Conservation (phyloP, 2,888 invertebrate genomes). For the Melieria omissa region DNA sequence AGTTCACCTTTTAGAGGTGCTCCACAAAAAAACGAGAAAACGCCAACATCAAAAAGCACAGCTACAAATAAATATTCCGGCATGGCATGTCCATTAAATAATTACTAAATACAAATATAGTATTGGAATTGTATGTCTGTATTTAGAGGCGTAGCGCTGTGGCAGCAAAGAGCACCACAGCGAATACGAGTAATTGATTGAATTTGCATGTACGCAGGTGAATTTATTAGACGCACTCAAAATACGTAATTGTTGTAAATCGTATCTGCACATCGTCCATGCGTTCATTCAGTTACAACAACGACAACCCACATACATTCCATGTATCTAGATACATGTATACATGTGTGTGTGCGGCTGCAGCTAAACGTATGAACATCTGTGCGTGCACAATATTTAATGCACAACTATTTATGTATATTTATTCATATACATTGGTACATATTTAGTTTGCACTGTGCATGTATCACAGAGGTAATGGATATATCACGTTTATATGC, state of each 20-base stretch:
- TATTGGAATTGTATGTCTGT: too few relatives aligned
- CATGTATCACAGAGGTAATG: not conserved
- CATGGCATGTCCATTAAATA: conserved; percentile 25
- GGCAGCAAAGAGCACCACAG: conserved; percentile 6
- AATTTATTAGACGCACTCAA: not conserved
- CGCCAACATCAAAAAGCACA: too few relatives aligned
- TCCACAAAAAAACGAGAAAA: conserved; percentile 15
- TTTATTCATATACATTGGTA: not conserved
- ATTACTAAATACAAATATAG: conserved; percentile 18
- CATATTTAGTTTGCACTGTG: not conserved
- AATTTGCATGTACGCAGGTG: conserved; percentile 28
- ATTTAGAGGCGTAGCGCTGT: not conserved
- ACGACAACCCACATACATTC: not conserved
- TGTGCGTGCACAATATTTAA: not conserved
- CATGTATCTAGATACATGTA: not conserved
- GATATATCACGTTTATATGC: too few relatives aligned
- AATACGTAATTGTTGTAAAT: too few relatives aligned
- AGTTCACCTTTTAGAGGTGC: conserved; percentile 47
- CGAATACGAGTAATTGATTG: conserved; percentile 25
- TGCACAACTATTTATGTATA: not conserved
- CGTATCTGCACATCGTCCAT: too few relatives aligned
- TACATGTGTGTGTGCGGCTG: not conserved
- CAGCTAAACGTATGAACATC: not conserved
- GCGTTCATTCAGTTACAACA: too few relatives aligned
- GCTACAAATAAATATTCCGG: conserved; percentile 5